Evolutionary conservation across 2,888 invertebrate species (phyloP).

Genomic region (Mesopsocus fuscifrons): DNA sequence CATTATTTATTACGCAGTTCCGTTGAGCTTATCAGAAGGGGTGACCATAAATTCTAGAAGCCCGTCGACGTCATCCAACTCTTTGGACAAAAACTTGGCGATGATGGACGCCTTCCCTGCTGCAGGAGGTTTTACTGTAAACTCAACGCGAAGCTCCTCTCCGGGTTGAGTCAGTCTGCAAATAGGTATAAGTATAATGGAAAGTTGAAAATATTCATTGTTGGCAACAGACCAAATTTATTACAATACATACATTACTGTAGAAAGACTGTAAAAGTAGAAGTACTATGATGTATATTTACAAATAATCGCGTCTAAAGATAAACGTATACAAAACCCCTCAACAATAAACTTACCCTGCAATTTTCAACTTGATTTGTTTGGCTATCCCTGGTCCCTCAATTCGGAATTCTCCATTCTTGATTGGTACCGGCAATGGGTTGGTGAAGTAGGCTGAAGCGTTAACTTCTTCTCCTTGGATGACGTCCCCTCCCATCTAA

Average conservation of each 20-base stretch:
- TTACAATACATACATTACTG: too few relatives aligned
- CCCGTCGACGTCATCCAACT: conserved; percentile 79
- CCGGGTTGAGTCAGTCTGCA: conserved; percentile 38
- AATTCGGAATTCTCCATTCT: conserved; percentile 56
- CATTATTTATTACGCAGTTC: neutral
- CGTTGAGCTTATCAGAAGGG: conserved; percentile 8
- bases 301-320: too few relatives aligned
- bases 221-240: too few relatives aligned
- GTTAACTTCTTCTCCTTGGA: conserved; percentile 29
- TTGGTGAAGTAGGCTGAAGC: conserved; percentile 54
- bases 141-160: conserved; percentile 47
- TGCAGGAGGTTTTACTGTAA: conserved; percentile 58
- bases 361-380: conserved; percentile 47
- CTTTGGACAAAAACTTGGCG: conserved; percentile 72
- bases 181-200: too few relatives aligned
- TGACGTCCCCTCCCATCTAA: conserved; percentile 25
- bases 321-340: too few relatives aligned
- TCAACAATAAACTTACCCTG: conserved; percentile 31
- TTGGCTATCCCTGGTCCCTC: conserved; percentile 66
- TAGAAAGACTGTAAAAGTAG: too few relatives aligned
- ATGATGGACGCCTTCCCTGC: conserved; percentile 65
- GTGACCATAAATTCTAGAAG: conserved; percentile 53
- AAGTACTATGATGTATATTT: too few relatives aligned
- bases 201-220: too few relatives aligned
- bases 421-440: conserved; percentile 61